Percentiles rank a stretch among this genome's conserved stretches.
Evolutionary conservation across 1,140 invertebrate species (phyloP).

Genomic region (Octopus sinensis): DNA sequence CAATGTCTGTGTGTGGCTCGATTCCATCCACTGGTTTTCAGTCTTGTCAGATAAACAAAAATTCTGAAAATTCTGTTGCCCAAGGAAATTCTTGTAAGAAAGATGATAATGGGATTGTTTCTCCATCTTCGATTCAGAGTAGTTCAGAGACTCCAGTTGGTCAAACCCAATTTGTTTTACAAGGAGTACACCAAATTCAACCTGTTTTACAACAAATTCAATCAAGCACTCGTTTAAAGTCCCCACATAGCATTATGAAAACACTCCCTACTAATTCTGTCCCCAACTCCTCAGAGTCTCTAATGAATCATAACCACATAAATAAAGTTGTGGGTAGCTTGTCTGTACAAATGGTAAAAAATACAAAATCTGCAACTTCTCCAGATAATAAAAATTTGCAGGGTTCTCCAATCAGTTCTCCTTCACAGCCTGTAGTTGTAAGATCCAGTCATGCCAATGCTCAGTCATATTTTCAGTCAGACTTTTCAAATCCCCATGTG

Average conservation of each 20-base stretch:
- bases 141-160: constrained; percentile 5
- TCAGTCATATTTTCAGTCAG: background rate
- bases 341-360: background rate
- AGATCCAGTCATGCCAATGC: too few relatives aligned
- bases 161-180: constrained; percentile 30
- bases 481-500: background rate
- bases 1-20: constrained; percentile 8
- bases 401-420: background rate
- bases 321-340: background rate
- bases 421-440: background rate
- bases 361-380: background rate
- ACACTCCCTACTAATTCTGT: background rate
- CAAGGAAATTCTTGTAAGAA: background rate
- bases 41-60: background rate
- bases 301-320: background rate
- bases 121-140: constrained; percentile 16
- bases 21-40: constrained; percentile 8
- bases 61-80: constrained; percentile 27
- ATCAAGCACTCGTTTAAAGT: background rate
- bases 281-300: background rate
- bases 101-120: constrained; percentile 18
- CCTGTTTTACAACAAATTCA: constrained; percentile 14
- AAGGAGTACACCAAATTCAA: constrained; percentile 34
- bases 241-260: background rate
- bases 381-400: background rate